Evolutionary conservation across 2,113 vertebrate species (phyloP).

Genomic region (Grammomys surdaster): DNA sequence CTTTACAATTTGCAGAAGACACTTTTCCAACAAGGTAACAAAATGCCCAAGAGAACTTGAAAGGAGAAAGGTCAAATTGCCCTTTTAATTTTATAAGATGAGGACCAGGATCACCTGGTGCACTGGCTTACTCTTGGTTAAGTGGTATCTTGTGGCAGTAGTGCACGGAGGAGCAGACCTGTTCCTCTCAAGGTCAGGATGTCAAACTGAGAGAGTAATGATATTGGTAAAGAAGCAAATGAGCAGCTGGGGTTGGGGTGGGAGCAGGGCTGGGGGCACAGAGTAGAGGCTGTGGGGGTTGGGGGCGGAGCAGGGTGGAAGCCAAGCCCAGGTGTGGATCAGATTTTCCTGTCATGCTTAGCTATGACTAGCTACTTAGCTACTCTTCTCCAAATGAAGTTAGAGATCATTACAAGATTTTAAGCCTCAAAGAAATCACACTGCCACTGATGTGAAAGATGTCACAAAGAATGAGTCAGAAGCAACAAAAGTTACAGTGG

Average conservation of each 20-base stretch:
- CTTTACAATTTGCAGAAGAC: neutral
- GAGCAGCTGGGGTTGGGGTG: too few relatives aligned
- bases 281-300: too few relatives aligned
- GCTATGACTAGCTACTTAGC: neutral
- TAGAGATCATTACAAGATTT: neutral
- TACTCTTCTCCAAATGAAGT: neutral
- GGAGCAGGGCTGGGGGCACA: too few relatives aligned
- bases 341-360: neutral
- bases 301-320: fast-evolving
- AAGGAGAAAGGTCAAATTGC: neutral
- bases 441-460: neutral
- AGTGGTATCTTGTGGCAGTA: neutral
- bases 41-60: neutral
- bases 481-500: neutral
- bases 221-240: too few relatives aligned
- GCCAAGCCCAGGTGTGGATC: neutral
- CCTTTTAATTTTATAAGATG: neutral
- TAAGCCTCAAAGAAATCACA: neutral
- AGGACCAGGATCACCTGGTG: neutral
- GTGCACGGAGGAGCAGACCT: neutral
- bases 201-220: neutral
- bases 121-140: neutral
- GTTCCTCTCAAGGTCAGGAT: neutral
- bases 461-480: neutral
- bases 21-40: neutral